Conservation (phyloP, 2,888 invertebrate species). For the Drosophila nigricruria region DNA sequence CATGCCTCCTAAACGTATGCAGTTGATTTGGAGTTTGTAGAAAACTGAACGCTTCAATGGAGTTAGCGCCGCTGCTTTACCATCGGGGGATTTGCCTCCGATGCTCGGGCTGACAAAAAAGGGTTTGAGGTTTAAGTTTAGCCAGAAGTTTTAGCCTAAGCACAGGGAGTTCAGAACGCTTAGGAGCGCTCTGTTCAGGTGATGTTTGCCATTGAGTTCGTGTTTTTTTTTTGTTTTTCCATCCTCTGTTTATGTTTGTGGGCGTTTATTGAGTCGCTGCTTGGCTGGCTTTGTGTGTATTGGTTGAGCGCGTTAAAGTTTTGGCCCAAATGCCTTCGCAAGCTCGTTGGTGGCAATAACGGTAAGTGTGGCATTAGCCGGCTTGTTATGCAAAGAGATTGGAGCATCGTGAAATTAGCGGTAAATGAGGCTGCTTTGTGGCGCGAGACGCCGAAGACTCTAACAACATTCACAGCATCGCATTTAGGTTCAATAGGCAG, state of each 20-base stretch:
- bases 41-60: slow-evolving; percentile 70
- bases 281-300: slow-evolving; percentile 53
- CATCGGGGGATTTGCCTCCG: slow-evolving; percentile 65
- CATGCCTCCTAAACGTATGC: slow-evolving; percentile 45
- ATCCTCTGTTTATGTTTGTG: slow-evolving; percentile 13
- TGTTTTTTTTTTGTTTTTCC: neutral
- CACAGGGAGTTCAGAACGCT: slow-evolving; percentile 30
- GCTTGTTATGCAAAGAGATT: slow-evolving; percentile 68
- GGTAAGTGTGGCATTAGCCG: slow-evolving; percentile 73
- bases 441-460: slow-evolving; percentile 44
- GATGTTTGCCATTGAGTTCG: slow-evolving; percentile 51
- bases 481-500: slow-evolving; percentile 62
- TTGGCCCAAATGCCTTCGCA: slow-evolving; percentile 35
- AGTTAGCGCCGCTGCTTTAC: slow-evolving; percentile 48
- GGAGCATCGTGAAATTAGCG: slow-evolving; percentile 70
- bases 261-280: slow-evolving; percentile 66
- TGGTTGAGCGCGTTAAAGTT: slow-evolving; percentile 40
- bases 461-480: slow-evolving; percentile 29
- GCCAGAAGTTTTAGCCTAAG: slow-evolving; percentile 25
- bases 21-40: slow-evolving; percentile 69
- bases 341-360: slow-evolving; percentile 63
- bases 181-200: slow-evolving; percentile 56
- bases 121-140: slow-evolving; percentile 52
- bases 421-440: slow-evolving; percentile 77
- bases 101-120: slow-evolving; percentile 41